Base-by-base conservation (phyloP, 2,113 vertebrate species). In the Ictalurus furcatus region DNA sequence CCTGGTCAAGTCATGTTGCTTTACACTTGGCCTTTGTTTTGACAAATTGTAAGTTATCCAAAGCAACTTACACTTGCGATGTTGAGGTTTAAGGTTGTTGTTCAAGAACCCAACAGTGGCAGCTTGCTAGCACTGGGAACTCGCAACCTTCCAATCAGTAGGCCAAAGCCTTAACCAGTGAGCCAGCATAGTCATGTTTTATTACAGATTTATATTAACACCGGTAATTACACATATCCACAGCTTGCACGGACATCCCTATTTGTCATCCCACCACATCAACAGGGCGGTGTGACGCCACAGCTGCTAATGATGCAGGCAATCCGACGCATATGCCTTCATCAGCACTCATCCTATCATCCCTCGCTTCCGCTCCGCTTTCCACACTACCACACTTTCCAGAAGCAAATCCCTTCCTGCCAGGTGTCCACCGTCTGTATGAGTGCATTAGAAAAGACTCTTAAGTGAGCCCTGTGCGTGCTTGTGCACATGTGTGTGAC, bases 321-420 rank as follows among this genome's bases (percentile, higher is more conserved):
- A 54, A 67, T 80, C 85, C 9, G 37, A 40, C 30, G 8, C 65
- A 67, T 58, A 74, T 67, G 85, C 58, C 65, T 86, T 61, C 59
- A 48, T 90, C 78, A 78, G 84, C 88, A 59, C 74, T 88, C 85
- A 69, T 65, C 73, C 19, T 80, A 78, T 85, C 86, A 81, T 84
- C 88, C 63, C 25, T 85, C 25, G 11, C 54, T 88, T 85, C 82
- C 23, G 56, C 28, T 80, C 69, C 54, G 69, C 52, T 89, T 87
- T 87, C 78, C 90, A 81, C 30, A 6, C 34, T 61, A 23, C 28
- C 84, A 78, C 40, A 71, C 56, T 88, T 90, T 90, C 87, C 52
- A n/a, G 71, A 48, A 63, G 80, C 86, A 88, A 90, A 90, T 91
- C 90, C 88, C 84, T n/a, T 89, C 71, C n/a, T 67, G 87, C 25